phyloP scores from a whole-genome alignment of 2,888 invertebrate species.

The Sinohyriopsis cumingii region DNA sequence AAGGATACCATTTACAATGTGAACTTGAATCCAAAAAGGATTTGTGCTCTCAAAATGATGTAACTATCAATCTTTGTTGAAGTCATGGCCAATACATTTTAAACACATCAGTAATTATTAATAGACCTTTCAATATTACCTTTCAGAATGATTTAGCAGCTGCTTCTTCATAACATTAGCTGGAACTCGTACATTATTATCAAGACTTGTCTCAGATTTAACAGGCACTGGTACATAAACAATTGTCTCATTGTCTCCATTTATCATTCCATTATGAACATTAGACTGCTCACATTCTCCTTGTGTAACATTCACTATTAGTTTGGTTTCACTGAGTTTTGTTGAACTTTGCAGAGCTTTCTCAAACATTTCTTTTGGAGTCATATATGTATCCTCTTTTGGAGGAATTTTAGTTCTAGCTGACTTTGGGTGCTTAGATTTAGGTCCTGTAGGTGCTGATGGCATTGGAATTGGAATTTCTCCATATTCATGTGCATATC shows the following conservation, averaged over 20 bases:
- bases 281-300: too few species aligned
- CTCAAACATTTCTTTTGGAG: slow-evolving; percentile 54
- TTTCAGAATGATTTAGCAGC: background rate
- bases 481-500: slow-evolving; percentile 67
- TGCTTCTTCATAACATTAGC: slow-evolving; percentile 9
- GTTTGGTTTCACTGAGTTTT: background rate
- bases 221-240: background rate
- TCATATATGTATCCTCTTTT: slow-evolving; percentile 26
- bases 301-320: background rate
- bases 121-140: background rate
- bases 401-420: slow-evolving; percentile 22
- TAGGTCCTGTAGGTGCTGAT: slow-evolving; percentile 45
- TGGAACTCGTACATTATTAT: background rate
- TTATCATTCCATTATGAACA: slow-evolving; percentile 1
- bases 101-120: too few species aligned
- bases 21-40: too few species aligned
- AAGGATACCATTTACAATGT: too few species aligned
- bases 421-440: slow-evolving; percentile 40
- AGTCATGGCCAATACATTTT: too few species aligned
- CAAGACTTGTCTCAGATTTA: slow-evolving; percentile 6
- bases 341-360: slow-evolving; percentile 33
- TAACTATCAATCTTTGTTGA: too few species aligned
- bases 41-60: too few species aligned
- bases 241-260: background rate
- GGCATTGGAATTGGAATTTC: slow-evolving; percentile 50